Evolutionary conservation across 2,888 invertebrate genomes (phyloP), one percentile per base, ranked within the genome.

Genomic region (Dermolepida albohirtum): DNA sequence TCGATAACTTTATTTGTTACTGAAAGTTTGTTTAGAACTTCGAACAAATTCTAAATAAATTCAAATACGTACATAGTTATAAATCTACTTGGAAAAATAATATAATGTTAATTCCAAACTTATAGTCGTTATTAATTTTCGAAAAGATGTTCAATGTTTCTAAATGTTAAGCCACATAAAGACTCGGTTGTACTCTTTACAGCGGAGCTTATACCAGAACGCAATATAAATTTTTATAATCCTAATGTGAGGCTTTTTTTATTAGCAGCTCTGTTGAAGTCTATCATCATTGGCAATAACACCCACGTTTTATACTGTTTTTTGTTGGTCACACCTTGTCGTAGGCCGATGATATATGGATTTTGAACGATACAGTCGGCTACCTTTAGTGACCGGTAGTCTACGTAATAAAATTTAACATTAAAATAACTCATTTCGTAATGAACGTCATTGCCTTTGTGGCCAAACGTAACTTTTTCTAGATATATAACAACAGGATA

Each of bases 381-480:
- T 57, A 44, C 43, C 59, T 44, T 59, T 17, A 27, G n/a, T 29
- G 59, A 59, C 59, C 59, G 44, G 59, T 59, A 59, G 59, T 59
- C 34, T 44, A 10, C 44, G 44, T 29, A 59, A 59, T 59, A 59
- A 59, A 59, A 59, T 59, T 44, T 44, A 59, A 59, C 59, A 59
- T 59, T 59, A 59, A 59, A 43, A 59, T 59, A 59, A 59, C 44
- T 59, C 59, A 59, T 44, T 29, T 44, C 59, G 44, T 59, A 59
- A 59, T 44, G 59, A 59, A 59, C 44, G 29, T 59, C 29, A 16
- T 12, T 10, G 14, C 47, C 17, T 14, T 47, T 47, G 47, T n/a
- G 16, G 47, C 14, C 14, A 44, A 27, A 12, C 16, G 27, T 47
- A 55, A 27, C 50, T 50, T 22, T 50, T 54, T 47, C 47, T 47